These are phyloP conservation scores for Habroteleia sp. DNA, from an alignment of 2,888 invertebrate species.

Conservation along the genomic window DNA sequence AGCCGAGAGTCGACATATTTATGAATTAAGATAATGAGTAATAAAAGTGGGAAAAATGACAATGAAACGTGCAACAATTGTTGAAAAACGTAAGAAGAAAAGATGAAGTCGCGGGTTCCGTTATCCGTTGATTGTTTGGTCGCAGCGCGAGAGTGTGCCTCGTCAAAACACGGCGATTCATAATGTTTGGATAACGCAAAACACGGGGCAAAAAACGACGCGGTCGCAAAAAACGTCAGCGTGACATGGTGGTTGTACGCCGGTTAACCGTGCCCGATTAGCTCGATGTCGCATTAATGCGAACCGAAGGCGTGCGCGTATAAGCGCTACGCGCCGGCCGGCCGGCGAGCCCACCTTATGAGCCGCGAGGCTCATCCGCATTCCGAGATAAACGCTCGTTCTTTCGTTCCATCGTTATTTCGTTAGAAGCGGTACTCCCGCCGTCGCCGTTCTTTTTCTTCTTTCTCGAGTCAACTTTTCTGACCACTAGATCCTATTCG, in stretches of 20 bases:
- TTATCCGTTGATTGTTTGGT: too few relatives aligned
- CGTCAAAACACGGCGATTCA: slow-evolving; percentile 4
- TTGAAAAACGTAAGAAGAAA: too few relatives aligned
- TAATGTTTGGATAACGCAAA: slow-evolving; percentile 26
- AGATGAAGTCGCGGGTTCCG: too few relatives aligned
- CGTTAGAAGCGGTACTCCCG: slow-evolving; percentile 45
- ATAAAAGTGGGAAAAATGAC: too few relatives aligned
- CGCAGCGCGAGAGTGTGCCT: too few relatives aligned
- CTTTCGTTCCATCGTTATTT: slow-evolving; percentile 43
- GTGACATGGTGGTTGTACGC: slow-evolving; percentile 35
- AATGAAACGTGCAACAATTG: too few relatives aligned
- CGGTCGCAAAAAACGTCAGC: slow-evolving; percentile 33
- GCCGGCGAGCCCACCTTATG: slow-evolving; percentile 45
- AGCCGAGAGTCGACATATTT: too few relatives aligned
- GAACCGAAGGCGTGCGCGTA: slow-evolving; percentile 43
- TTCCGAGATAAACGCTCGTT: slow-evolving; percentile 59
- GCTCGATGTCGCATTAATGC: slow-evolving; percentile 59
- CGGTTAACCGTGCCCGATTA: slow-evolving; percentile 59
- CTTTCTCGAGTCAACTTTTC: slow-evolving; percentile 19
- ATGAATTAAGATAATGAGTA: too few relatives aligned
- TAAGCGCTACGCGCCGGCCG: slow-evolving; percentile 50
- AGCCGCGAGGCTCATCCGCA: slow-evolving; percentile 58
- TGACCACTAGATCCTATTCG: slow-evolving; percentile 28
- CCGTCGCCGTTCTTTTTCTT: slow-evolving; percentile 13
- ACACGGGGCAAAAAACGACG: slow-evolving; percentile 13